phyloP scores from a whole-genome alignment of 1,140 invertebrate genomes.

The Tachypleus tridentatus region DNA sequence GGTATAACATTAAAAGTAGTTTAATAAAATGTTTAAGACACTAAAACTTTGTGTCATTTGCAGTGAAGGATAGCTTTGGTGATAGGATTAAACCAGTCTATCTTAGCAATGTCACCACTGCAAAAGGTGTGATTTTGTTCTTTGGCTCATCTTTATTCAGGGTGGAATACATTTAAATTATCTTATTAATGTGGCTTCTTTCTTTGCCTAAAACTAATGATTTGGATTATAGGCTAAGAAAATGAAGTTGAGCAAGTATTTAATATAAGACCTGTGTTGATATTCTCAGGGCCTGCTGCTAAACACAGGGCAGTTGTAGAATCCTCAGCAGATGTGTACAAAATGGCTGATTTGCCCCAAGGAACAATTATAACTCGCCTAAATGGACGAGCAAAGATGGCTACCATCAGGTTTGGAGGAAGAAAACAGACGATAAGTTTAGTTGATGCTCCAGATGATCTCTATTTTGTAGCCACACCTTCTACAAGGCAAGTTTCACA shows the following conservation, averaged over 20 bases:
- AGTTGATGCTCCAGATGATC: slow-evolving; percentile 95
- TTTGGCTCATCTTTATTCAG: too few species aligned
- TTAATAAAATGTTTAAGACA: too few species aligned
- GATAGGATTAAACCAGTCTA: too few species aligned
- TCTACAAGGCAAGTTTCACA: slow-evolving; percentile 61
- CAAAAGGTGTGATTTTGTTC: too few species aligned
- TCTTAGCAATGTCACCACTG: too few species aligned
- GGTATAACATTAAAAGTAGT: too few species aligned
- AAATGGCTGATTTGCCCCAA: slow-evolving; percentile 20
- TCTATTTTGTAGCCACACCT: slow-evolving; percentile 85
- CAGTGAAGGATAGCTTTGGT: too few species aligned
- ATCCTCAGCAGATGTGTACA: slow-evolving; percentile 15
- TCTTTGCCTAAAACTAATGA: too few species aligned
- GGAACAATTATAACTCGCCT: slow-evolving; percentile 29
- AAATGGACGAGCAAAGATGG: slow-evolving; percentile 56
- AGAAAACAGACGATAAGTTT: slow-evolving; percentile 86
- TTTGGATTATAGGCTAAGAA: slow-evolving; percentile 2
- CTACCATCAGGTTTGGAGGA: slow-evolving; percentile 46
- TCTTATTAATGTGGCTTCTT: too few species aligned
- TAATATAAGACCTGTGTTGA: slow-evolving; percentile 15
- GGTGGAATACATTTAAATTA: too few species aligned
- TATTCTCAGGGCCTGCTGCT: slow-evolving; percentile 39
- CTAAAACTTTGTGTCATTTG: too few species aligned
- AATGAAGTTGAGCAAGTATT: slow-evolving; percentile 25
- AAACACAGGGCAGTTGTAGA: slow-evolving; percentile 35